Evolutionary conservation across 1,140 invertebrate genomes (phyloP), one percentile per base, ranked within the genome.

Genomic region (Drosophila nigromelanica): DNA sequence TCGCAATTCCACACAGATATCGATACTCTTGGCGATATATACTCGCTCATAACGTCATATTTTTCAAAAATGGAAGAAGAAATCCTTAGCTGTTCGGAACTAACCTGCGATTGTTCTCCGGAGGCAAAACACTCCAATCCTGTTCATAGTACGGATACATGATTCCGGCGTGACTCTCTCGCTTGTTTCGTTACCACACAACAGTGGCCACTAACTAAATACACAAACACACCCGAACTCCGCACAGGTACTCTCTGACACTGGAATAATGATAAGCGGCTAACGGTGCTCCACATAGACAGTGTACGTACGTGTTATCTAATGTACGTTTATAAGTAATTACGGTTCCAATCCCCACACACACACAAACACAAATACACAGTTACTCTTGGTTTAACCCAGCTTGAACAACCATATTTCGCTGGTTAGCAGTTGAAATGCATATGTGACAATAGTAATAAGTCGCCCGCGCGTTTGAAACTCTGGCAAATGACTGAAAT

Each of bases 61-160:
- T 60, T 60, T 60, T 5, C 18, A 18, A 24, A 52, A 45, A 52
- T 27, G 27, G 0, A 27, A 24, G 45, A 45, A n/a, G 30, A 27
- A 27, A 47, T n/a, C n/a, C 24, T 11, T 11, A 21, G n/a, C n/a
- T 12, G 12, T 27, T 39, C 58, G 10, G 27, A 54, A 78, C 85
- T 73, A 93, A 96, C 96, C 96, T 96, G 94, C 96, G 93, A 90
- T 97, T 97, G 62, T 95, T 94, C 92, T 96, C 96, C 43, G 95
- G 95, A 70, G 96, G 96, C 79, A 97, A 92, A 78, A 96, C 94
- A 92, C 95, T 96, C 95, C 95, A 96, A 91, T 96, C 95, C 43
- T 94, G 93, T 91, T 96, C 96, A 81, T 96, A 96, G 92, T 95
- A 95, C 58, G 94, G 92, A 93, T 94, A 95, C 94, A 95, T 95